Evolutionary conservation across 1,140 invertebrate genomes (phyloP).

Genomic region (silkworm (Bombyx mori)): ASM3026992v2 NC_085134.1:9133501-9134000

Average conservation of each 20-base stretch:
- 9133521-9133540: neutral
- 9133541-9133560: neutral
- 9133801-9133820: neutral
- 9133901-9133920: too few relatives aligned
- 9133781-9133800: constrained; percentile 11
- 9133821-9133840: too few relatives aligned
- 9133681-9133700: constrained; percentile 16
- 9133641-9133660: neutral
- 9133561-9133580: neutral
- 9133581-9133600: neutral
- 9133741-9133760: constrained; percentile 33
- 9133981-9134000: too few relatives aligned
- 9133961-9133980: too few relatives aligned
- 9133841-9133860: too few relatives aligned
- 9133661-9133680: neutral
- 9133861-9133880: too few relatives aligned
- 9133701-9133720: constrained; percentile 39
- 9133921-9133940: too few relatives aligned
- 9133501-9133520: neutral
- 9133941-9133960: too few relatives aligned
- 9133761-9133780: constrained; percentile 15
- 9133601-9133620: neutral
- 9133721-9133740: constrained; percentile 29
- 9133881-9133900: too few relatives aligned
- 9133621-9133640: constrained; percentile 2